Base-by-base conservation (phyloP, 2,888 invertebrate genomes). In the Beris chalybata region DNA sequence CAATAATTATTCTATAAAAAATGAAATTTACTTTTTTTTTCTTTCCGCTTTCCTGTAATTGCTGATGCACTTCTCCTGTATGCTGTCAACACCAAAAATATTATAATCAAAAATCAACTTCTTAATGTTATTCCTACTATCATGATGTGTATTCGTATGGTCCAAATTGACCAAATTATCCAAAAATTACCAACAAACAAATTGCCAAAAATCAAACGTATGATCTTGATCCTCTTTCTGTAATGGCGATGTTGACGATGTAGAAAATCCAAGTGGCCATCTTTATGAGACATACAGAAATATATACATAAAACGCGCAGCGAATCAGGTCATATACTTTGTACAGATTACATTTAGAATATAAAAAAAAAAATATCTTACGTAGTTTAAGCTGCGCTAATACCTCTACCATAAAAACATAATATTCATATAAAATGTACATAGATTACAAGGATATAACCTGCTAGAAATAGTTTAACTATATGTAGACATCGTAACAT, bases 211-310 rank as follows among this genome's bases (percentile, higher is more conserved):
- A 5, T 9, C 5, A 38, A 38, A 38, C 38, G 38, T 38, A 38
- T 38, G 38, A 38, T 7, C 38, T 38, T 38, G 3, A 38, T 7
- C 38, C 9, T 7, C 38, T 38, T 38, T 38, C 5, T 38, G 38
- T 38, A 11, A 44, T 50, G 59, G 48, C 48, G 58, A 32, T 44
- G 48, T 5, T 12, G 31, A 30, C 12, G 45, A n/a, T 50, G 66
- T 57, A 72, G 72, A 69, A 72, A 72, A 58, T 72, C 72, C 30
- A 72, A 72, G 68, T 72, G 72, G 72, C 72, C 72, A 64, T 72
- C 72, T 48, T 72, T 72, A 72, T 72, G 72, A 72, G 70, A 72
- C 53, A 72, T 72, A 70, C 71, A 71, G 71, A 69, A 67, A 67
- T 71, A 72, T 61, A 72, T 72, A 65, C 59, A 70, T 57, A 71